Evolutionary conservation across 1,140 invertebrate genomes (phyloP).

Genomic region (Oncopodura yosiiana): DNA sequence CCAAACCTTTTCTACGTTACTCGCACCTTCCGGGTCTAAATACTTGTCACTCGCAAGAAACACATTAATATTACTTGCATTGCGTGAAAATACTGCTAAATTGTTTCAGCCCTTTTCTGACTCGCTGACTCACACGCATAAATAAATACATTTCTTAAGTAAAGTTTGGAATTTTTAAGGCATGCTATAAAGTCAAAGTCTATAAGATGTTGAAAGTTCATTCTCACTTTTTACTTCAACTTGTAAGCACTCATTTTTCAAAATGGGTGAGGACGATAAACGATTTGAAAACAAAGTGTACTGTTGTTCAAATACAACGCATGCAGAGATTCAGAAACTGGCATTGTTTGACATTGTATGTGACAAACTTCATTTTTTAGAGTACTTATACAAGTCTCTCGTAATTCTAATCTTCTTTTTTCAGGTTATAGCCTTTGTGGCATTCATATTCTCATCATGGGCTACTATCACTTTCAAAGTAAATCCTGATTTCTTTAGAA

Average conservation of each 20-base stretch:
- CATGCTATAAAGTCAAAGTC: not conserved
- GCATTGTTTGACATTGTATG: constrained; percentile 24
- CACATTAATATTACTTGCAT: no score
- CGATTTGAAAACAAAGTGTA: constrained; percentile 23
- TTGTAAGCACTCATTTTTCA: not conserved
- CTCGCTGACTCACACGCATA: not conserved
- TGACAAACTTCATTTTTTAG: not conserved
- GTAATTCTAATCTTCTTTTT: not conserved
- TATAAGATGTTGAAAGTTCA: not conserved
- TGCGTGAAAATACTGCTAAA: not conserved
- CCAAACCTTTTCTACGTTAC: no score
- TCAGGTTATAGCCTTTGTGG: constrained; percentile 9
- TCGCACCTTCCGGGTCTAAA: no score
- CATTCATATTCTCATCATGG: constrained; percentile 13
- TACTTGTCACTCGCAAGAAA: no score
- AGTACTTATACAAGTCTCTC: not conserved
- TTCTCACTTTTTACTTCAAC: not conserved
- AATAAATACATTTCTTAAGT: not conserved
- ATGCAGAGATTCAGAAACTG: constrained; percentile 16
- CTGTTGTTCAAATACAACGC: constrained; percentile 26
- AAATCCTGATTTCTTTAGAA: constrained; percentile 9
- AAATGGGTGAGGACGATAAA: not conserved
- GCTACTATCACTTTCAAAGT: no score
- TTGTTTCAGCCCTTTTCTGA: constrained; percentile 5
- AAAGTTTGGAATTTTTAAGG: not conserved